Percentiles rank a stretch among this genome's conserved stretches.
Evolutionary conservation across 2,797 vertebrate species (phyloP).

Genomic region (Trichosurus vulpecula): DNA sequence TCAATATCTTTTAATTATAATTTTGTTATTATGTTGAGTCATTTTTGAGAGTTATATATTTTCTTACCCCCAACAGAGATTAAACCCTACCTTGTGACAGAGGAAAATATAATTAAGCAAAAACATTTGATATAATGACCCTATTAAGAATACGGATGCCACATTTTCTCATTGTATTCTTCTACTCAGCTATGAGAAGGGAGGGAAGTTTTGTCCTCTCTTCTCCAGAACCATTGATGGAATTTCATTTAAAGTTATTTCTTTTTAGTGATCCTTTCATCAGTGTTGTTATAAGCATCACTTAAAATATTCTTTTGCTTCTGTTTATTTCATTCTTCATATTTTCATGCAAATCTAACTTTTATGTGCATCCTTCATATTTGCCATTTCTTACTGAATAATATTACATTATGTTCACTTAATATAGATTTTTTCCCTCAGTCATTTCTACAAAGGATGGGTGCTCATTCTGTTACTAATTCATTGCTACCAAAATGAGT

Average conservation of each 20-base stretch:
- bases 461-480: neutral
- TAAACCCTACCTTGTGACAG: neutral
- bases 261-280: neutral
- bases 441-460: neutral
- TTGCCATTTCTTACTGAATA: neutral
- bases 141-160: neutral
- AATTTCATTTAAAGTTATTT: neutral
- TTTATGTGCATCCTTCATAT: neutral
- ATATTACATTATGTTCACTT: neutral
- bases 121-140: neutral
- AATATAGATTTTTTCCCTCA: neutral
- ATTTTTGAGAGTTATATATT: neutral
- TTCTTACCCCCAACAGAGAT: neutral
- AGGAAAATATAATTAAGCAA: no score
- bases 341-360: neutral
- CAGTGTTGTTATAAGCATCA: neutral
- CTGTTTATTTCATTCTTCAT: neutral
- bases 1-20: neutral
- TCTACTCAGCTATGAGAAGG: neutral
- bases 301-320: neutral
- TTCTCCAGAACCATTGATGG: neutral
- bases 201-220: neutral
- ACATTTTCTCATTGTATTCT: neutral
- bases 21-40: neutral
- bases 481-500: neutral